Percentiles rank a stretch among this genome's conserved stretches.
Conservation (phyloP, 2,888 invertebrate genomes). For the Drosophila quasianomalipes region DNA sequence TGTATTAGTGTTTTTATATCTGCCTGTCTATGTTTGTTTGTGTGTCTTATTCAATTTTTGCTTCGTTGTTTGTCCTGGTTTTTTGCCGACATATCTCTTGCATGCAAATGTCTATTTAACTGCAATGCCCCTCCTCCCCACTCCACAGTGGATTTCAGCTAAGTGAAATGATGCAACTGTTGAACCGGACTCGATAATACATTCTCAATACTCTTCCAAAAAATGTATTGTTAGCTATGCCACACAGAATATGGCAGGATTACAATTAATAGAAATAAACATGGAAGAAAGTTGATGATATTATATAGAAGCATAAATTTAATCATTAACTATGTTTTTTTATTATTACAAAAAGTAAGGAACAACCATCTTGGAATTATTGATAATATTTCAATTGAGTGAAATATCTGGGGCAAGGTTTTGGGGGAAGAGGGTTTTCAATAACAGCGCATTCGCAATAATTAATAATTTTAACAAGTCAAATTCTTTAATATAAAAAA, state of each 20-base stretch:
- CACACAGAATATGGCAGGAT: background rate
- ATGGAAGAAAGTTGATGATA: background rate
- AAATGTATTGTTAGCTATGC: background rate
- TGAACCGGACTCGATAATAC: slow-evolving; percentile 75
- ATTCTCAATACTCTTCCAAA: slow-evolving; percentile 1
- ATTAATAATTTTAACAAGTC: background rate
- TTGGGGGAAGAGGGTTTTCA: background rate
- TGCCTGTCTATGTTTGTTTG: slow-evolving; percentile 18
- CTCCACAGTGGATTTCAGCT: slow-evolving; percentile 23
- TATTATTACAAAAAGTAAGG: background rate
- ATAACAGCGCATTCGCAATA: background rate
- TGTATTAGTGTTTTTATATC: slow-evolving; percentile 13
- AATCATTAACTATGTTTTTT: background rate
- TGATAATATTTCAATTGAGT: background rate
- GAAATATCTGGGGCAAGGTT: background rate
- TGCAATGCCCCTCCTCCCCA: slow-evolving; percentile 55
- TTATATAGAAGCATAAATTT: background rate
- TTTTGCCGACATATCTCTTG: slow-evolving; percentile 67
- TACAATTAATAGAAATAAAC: background rate
- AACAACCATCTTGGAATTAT: background rate
- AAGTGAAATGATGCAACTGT: slow-evolving; percentile 80
- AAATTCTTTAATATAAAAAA: background rate
- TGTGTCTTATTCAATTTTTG: slow-evolving; percentile 69
- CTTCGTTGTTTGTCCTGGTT: slow-evolving; percentile 67
- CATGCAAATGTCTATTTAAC: slow-evolving; percentile 81